These are phyloP conservation scores for Pipistrellus pygmaeus DNA, from an alignment of 2,797 vertebrate species.

Conservation along the genomic window DNA sequence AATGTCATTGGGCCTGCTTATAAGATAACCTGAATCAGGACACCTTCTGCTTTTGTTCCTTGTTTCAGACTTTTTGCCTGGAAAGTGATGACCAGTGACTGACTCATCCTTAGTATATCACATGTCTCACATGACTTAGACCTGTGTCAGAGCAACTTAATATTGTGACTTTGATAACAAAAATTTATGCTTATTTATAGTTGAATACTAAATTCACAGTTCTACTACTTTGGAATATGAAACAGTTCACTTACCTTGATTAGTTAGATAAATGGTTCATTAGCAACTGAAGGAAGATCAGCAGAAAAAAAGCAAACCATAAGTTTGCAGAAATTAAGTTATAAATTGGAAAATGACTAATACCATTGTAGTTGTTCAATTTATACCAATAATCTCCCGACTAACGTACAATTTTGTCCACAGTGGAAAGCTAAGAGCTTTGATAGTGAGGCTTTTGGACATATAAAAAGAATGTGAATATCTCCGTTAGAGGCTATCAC, in stretches of 20 bases:
- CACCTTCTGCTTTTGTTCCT: neutral
- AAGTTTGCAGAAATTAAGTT: neutral
- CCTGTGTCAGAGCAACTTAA: neutral
- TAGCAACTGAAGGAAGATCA: neutral
- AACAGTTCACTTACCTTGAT: neutral
- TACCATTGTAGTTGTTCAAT: neutral
- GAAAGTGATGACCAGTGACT: neutral
- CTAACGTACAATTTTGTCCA: neutral
- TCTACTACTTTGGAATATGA: neutral
- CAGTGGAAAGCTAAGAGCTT: neutral
- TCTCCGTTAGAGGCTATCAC: neutral
- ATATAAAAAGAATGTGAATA: neutral
- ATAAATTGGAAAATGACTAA: neutral
- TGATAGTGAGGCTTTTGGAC: neutral
- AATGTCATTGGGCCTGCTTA: neutral
- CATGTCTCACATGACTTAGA: neutral
- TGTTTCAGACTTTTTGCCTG: neutral
- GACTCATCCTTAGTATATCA: neutral
- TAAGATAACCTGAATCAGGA: neutral
- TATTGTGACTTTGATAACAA: constrained; percentile 26
- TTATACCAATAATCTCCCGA: neutral
- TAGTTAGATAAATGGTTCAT: constrained; percentile 3
- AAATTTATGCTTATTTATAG: neutral
- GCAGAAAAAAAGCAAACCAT: neutral
- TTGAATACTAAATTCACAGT: neutral